These are phyloP conservation scores for Ondatra zibethicus DNA, from an alignment of 2,113 vertebrate species.

Conservation along the genomic window DNA sequence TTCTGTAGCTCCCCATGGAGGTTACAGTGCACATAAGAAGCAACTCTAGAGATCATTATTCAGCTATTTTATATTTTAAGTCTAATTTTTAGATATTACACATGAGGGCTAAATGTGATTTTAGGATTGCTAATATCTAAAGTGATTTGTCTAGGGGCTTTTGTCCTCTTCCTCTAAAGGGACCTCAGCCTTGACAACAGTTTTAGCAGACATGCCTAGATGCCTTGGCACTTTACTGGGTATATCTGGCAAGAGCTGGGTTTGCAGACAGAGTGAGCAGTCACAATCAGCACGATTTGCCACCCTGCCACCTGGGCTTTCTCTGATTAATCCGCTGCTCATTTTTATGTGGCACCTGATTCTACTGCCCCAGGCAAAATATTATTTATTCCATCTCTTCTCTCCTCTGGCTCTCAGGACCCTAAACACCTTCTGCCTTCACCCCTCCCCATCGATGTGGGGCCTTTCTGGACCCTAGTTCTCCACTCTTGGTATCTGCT, in stretches of 20 bases:
- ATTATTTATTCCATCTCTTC: neutral
- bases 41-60: neutral
- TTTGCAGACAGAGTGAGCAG: no score
- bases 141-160: neutral
- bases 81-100: neutral
- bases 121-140: neutral
- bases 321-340: neutral
- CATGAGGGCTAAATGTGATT: neutral
- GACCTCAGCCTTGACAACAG: neutral
- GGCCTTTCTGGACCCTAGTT: neutral
- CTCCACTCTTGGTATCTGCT: neutral
- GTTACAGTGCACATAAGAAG: neutral
- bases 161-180: neutral
- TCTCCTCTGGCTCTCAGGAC: neutral
- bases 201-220: neutral
- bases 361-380: neutral
- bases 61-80: neutral
- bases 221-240: neutral
- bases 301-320: neutral
- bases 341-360: neutral
- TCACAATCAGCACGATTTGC: neutral
- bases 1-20: rapidly evolving
- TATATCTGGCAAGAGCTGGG: neutral
- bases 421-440: neutral
- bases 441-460: neutral